Conservation (phyloP, 2,113 vertebrate genomes). For the Ochotona curzoniae region DNA sequence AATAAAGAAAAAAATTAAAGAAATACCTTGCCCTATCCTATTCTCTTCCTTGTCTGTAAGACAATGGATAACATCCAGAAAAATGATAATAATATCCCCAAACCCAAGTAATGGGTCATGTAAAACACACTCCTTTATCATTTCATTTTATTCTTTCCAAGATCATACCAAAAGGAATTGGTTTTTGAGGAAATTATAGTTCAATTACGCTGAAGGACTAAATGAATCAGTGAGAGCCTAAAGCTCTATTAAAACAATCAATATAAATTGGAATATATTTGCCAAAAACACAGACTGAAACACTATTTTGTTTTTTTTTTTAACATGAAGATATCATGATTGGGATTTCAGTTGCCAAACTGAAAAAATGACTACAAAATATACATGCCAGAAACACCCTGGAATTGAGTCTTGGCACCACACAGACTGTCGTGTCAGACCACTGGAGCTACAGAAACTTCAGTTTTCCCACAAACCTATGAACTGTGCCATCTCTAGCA, state of each 20-base stretch:
- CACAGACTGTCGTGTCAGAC: slow-evolving; percentile 47
- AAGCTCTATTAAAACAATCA: slow-evolving; percentile 24
- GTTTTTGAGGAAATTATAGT: slow-evolving; percentile 34
- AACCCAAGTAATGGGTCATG: not conserved
- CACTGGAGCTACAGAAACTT: slow-evolving; percentile 61
- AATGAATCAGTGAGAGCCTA: not conserved
- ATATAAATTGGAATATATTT: not conserved
- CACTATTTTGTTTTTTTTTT: not conserved
- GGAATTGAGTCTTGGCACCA: slow-evolving; percentile 60
- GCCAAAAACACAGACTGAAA: slow-evolving; percentile 34
- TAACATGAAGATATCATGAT: not conserved
- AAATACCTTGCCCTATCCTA: not conserved
- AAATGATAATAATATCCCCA: not conserved
- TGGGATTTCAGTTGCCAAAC: slow-evolving; percentile 32
- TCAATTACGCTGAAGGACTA: slow-evolving; percentile 3
- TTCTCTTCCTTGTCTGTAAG: not conserved
- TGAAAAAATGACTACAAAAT: not conserved
- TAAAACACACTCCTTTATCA: not conserved
- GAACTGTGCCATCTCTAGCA: not conserved
- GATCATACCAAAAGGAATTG: not conserved
- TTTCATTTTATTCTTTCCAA: not conserved
- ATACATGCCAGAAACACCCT: slow-evolving; percentile 45
- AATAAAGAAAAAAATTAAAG: not conserved
- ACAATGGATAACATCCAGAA: not conserved
- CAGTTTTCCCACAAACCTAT: slow-evolving; percentile 60